phyloP scores from a whole-genome alignment of 2,888 invertebrate genomes.

The Dasypolia templi region DNA sequence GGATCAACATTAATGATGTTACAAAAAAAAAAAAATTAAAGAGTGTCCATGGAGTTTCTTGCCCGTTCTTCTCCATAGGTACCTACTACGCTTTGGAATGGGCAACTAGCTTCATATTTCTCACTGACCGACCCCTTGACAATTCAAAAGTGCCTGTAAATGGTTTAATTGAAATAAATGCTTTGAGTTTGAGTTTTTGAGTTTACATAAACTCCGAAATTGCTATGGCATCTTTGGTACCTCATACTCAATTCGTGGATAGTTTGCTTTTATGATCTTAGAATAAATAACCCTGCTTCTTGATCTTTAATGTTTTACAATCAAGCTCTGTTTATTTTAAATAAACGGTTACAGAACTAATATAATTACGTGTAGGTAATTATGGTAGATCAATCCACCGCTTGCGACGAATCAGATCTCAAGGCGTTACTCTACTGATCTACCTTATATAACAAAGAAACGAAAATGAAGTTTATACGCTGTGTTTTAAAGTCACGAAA shows the following conservation, averaged over 20 bases:
- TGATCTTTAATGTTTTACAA: neutral
- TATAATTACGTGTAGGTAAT: slow-evolving; percentile 39
- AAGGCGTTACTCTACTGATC: neutral
- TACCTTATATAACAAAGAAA: slow-evolving; percentile 29
- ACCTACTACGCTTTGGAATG: too few species aligned
- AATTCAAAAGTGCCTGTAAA: too few species aligned
- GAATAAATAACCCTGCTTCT: neutral
- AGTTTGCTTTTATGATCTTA: neutral
- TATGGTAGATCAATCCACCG: slow-evolving; percentile 16
- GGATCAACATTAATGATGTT: too few species aligned
- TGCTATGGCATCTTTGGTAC: neutral
- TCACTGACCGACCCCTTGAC: too few species aligned
- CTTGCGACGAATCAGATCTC: slow-evolving; percentile 25
- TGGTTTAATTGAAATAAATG: too few species aligned
- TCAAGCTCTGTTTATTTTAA: neutral
- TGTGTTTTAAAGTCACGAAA: slow-evolving; percentile 67
- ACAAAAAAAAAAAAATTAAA: too few species aligned
- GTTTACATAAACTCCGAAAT: slow-evolving; percentile 10
- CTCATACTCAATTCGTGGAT: neutral
- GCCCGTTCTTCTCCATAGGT: too few species aligned
- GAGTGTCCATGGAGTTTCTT: too few species aligned
- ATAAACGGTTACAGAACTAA: slow-evolving; percentile 46
- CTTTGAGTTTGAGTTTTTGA: too few species aligned
- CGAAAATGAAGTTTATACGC: slow-evolving; percentile 38
- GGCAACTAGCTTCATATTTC: too few species aligned